phyloP scores from a whole-genome alignment of 1,140 invertebrate species.

The Sycobia sp. region DNA sequence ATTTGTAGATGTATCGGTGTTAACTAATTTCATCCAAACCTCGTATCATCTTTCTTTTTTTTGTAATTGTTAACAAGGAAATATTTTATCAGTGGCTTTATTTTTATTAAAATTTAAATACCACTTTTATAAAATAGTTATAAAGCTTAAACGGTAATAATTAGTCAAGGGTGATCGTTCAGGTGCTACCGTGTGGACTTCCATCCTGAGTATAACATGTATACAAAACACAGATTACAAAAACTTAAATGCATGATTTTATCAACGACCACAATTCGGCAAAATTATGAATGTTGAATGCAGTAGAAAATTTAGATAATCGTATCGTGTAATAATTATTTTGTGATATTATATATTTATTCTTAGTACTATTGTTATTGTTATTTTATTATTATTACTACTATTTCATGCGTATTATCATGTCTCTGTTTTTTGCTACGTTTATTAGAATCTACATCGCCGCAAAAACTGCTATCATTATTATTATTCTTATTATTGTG shows the following conservation, averaged over 20 bases:
- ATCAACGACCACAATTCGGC: neutral
- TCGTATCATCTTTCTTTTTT: neutral
- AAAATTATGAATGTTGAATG: conserved; percentile 12
- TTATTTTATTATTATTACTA: conserved; percentile 37
- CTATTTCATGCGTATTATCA: conserved; percentile 33
- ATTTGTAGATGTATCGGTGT: no score
- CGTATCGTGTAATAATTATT: conserved; percentile 48
- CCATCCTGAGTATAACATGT: neutral
- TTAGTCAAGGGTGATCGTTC: conserved; percentile 18
- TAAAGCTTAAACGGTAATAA: no score
- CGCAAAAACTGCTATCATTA: conserved; percentile 10
- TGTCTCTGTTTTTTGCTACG: conserved; percentile 29
- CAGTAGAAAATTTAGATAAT: conserved; percentile 24
- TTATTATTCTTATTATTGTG: conserved; percentile 17
- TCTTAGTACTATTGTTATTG: conserved; percentile 39
- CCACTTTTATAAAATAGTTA: no score
- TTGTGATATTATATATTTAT: conserved; percentile 53
- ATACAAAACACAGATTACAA: conserved; percentile 22
- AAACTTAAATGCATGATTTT: conserved; percentile 24
- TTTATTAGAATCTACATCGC: conserved; percentile 19
- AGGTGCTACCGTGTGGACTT: conserved; percentile 32
- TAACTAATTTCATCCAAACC: neutral
- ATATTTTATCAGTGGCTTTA: neutral
- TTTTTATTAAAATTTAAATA: neutral
- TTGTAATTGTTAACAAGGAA: neutral